Evolutionary conservation across 2,797 vertebrate species (phyloP).

Genomic region (Melanitta fusca): DNA sequence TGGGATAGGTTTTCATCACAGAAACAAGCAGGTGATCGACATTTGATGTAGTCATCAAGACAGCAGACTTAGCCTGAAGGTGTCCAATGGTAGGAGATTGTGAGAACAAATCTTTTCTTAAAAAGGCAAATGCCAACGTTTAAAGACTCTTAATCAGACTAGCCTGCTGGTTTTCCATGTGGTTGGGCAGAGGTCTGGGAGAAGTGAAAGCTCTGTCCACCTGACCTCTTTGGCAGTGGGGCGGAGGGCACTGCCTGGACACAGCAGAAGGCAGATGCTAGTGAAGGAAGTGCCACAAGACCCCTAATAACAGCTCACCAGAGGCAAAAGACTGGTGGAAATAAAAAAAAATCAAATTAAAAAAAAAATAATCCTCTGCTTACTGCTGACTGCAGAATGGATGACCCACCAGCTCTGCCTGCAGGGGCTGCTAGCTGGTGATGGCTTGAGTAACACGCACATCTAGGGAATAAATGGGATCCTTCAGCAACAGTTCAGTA

Average conservation of each 20-base stretch:
- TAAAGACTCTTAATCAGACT: neutral
- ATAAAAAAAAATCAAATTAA: rapidly evolving
- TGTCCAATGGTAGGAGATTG: neutral
- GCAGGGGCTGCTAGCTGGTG: neutral
- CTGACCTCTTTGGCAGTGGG: rapidly evolving
- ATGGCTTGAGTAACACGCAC: neutral
- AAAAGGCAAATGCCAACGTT: neutral
- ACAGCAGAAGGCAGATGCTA: neutral
- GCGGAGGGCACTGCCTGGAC: neutral
- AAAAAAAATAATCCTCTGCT: neutral
- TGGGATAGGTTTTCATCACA: neutral
- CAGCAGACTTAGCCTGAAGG: neutral
- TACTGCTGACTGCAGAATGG: neutral
- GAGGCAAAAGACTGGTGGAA: neutral
- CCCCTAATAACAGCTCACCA: neutral
- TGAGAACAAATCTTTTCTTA: neutral
- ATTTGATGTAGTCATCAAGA: neutral
- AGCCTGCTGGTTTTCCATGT: neutral
- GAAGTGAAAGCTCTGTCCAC: neutral
- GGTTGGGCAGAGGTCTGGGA: neutral
- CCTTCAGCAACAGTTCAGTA: neutral
- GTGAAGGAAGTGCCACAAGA: neutral
- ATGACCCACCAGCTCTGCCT: neutral
- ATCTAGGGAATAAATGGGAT: neutral
- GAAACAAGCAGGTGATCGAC: neutral